phyloP scores from a whole-genome alignment of 1,140 invertebrate species.

The Drosophila ananassae region DNA sequence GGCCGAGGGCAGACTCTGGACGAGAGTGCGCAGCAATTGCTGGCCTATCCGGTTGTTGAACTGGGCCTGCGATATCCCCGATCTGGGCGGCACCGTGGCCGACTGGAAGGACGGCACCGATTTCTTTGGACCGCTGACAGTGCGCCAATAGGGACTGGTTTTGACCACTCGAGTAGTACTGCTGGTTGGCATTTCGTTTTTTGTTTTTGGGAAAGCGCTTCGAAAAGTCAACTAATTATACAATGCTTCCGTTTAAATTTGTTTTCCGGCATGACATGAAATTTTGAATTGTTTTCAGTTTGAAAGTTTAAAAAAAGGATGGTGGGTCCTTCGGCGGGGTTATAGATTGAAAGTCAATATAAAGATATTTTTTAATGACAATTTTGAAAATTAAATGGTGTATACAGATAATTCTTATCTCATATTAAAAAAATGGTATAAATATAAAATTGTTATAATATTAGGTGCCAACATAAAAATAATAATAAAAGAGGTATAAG shows the following conservation, averaged over 20 bases:
- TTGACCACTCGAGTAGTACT: background rate
- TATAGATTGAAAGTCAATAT: background rate
- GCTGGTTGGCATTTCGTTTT: slow-evolving; percentile 40
- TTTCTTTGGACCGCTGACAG: background rate
- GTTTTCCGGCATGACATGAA: slow-evolving; percentile 43
- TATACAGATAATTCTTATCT: too few species aligned
- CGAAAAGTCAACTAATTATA: slow-evolving; percentile 46
- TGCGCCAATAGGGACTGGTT: slow-evolving; percentile 15
- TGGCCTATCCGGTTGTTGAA: background rate
- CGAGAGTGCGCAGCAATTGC: slow-evolving; percentile 18
- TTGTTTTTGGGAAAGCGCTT: slow-evolving; percentile 2
- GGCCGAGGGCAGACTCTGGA: slow-evolving; percentile 9
- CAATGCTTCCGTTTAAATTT: slow-evolving; percentile 67
- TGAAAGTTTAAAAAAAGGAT: slow-evolving; percentile 23
- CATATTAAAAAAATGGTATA: too few species aligned
- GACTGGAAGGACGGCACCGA: background rate
- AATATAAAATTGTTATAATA: too few species aligned
- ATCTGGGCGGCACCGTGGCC: background rate
- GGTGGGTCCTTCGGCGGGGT: background rate
- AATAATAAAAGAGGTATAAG: too few species aligned
- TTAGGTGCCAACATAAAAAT: too few species aligned
- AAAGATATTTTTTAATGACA: background rate
- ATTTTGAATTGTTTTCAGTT: slow-evolving; percentile 32
- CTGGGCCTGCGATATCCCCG: background rate
- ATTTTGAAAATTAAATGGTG: background rate